A percentile compares a stretch with the other conserved stretches of the same genome.
phyloP scores from a whole-genome alignment of 2,797 vertebrate species.

The Limosa lapponica region DNA sequence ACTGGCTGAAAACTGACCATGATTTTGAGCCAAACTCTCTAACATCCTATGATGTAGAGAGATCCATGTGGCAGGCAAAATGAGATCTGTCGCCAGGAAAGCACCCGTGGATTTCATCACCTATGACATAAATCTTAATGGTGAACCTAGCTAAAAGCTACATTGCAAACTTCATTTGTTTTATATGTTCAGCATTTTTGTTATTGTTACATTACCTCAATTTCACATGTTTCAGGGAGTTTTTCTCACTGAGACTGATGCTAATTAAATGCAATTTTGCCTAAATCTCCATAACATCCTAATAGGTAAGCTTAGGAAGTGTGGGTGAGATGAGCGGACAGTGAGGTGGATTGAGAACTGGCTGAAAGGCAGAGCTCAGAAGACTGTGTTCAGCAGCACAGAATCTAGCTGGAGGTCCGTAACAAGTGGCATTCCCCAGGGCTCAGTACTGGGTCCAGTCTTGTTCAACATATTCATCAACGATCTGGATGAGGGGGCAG shows the following conservation, averaged over 20 bases:
- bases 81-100: neutral
- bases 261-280: neutral
- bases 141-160: neutral
- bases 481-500: neutral
- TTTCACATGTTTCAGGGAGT: neutral
- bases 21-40: neutral
- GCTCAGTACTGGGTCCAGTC: neutral
- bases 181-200: neutral
- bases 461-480: neutral
- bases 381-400: neutral
- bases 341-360: neutral
- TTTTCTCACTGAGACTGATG: neutral
- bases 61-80: neutral
- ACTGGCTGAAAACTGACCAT: neutral
- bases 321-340: neutral
- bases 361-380: neutral
- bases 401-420: neutral
- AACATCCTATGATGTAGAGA: neutral
- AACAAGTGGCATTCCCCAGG: neutral
- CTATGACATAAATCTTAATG: neutral
- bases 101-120: neutral
- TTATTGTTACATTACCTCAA: neutral
- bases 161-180: neutral
- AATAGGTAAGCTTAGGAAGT: neutral
- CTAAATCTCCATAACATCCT: neutral